These are phyloP conservation scores for Ochropacha duplaris DNA, from an alignment of 2,888 invertebrate species.

Conservation along the genomic window DNA sequence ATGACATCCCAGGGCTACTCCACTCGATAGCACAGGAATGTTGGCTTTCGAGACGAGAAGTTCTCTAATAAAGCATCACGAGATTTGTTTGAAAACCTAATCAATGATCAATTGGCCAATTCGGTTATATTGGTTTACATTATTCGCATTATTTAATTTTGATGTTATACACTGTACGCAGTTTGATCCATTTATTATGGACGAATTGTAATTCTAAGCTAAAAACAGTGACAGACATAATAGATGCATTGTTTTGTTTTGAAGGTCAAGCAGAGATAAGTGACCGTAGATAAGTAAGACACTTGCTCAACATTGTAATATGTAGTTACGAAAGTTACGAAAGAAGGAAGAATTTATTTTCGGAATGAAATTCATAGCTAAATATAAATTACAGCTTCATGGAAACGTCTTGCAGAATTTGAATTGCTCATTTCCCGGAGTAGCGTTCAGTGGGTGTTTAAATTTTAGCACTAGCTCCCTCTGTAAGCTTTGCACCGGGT, in stretches of 20 bases:
- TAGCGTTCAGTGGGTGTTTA: conserved; percentile 42
- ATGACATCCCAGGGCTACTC: conserved; percentile 31
- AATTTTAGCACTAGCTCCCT: conserved; percentile 66
- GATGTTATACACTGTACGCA: background rate
- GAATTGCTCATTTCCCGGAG: conserved; percentile 43
- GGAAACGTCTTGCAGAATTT: conserved; percentile 27
- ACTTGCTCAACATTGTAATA: conserved; percentile 10
- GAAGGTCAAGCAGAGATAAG: conserved; percentile 46
- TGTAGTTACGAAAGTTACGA: conserved; percentile 9
- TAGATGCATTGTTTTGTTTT: background rate
- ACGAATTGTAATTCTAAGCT: background rate
- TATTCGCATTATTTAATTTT: background rate
- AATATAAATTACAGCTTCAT: background rate
- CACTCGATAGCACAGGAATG: background rate
- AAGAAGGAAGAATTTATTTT: background rate
- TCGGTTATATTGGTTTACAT: background rate
- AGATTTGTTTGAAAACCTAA: background rate
- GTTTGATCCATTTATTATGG: background rate
- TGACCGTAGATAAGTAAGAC: conserved; percentile 25
- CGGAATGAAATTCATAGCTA: background rate
- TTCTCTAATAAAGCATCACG: background rate
- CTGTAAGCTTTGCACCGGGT: conserved; percentile 60
- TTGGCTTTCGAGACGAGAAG: background rate
- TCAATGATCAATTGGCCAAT: background rate
- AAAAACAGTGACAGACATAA: background rate